Conservation (phyloP, 53 echinoderm and acorn worm species). For the Mesocentrotus franciscanus region DNA sequence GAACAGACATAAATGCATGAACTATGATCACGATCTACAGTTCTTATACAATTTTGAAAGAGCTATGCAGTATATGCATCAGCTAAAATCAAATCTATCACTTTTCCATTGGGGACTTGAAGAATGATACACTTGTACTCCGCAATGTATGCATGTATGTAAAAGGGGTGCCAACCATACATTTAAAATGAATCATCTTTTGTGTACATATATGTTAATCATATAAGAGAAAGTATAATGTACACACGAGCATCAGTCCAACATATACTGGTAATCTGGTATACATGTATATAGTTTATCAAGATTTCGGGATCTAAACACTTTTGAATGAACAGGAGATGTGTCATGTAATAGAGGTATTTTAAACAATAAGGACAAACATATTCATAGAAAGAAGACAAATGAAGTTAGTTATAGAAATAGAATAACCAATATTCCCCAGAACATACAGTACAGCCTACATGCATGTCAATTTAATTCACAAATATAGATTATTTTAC, state of each 20-base stretch:
- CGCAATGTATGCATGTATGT: not conserved
- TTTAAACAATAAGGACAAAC: not conserved
- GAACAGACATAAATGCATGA: not conserved
- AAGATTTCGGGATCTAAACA: no score
- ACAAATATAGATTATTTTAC: not conserved
- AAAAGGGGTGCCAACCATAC: not conserved
- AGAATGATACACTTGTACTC: not conserved
- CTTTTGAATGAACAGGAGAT: not conserved
- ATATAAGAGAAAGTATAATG: not conserved
- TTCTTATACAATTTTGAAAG: no score
- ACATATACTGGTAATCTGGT: not conserved
- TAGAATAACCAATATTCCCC: not conserved
- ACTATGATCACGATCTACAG: not conserved
- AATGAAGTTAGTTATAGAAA: no score
- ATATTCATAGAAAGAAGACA: not conserved
- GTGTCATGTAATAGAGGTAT: not conserved
- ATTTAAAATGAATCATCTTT: not conserved
- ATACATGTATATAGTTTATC: no score
- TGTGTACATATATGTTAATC: not conserved
- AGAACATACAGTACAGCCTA: no score
- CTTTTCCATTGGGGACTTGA: no score
- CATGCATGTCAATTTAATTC: not conserved
- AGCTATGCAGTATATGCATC: no score
- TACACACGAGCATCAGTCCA: not conserved
- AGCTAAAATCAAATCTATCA: no score